These are phyloP conservation scores for Xiphias gladius DNA, from an alignment of 2,113 vertebrate species.

Conservation along the genomic window DNA sequence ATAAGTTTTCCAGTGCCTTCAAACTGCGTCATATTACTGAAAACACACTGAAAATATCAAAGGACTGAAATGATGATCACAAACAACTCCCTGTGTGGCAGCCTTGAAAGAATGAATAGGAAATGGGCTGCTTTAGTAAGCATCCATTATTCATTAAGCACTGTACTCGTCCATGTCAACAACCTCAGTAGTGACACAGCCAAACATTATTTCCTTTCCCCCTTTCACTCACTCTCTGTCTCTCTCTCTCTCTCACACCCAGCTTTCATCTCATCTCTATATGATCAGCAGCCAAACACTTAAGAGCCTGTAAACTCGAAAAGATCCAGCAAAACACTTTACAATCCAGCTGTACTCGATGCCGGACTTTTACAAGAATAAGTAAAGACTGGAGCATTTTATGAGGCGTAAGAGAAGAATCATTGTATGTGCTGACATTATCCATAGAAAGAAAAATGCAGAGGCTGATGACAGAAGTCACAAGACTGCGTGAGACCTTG, in stretches of 20 bases:
- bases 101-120: constrained; percentile 67
- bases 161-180: constrained; percentile 62
- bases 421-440: background rate
- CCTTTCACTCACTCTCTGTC: background rate
- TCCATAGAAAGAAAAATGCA: background rate
- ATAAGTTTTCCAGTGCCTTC: constrained; percentile 24
- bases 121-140: constrained; percentile 67
- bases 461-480: constrained; percentile 9
- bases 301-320: constrained; percentile 15
- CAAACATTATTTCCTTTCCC: constrained; percentile 53
- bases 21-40: constrained; percentile 26
- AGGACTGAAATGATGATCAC: constrained; percentile 57
- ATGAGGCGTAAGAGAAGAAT: constrained; percentile 8
- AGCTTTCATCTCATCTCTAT: constrained; percentile 23
- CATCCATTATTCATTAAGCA: constrained; percentile 77
- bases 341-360: constrained; percentile 13
- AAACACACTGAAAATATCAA: constrained; percentile 57
- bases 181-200: constrained; percentile 62
- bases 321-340: constrained; percentile 3
- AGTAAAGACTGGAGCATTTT: constrained; percentile 18
- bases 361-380: constrained; percentile 30
- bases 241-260: background rate
- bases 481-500: constrained; percentile 10
- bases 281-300: background rate
- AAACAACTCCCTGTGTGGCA: constrained; percentile 59